Evolutionary conservation across 2,113 vertebrate species (phyloP).

Genomic region (Sterrhoptilus dennistouni): DNA sequence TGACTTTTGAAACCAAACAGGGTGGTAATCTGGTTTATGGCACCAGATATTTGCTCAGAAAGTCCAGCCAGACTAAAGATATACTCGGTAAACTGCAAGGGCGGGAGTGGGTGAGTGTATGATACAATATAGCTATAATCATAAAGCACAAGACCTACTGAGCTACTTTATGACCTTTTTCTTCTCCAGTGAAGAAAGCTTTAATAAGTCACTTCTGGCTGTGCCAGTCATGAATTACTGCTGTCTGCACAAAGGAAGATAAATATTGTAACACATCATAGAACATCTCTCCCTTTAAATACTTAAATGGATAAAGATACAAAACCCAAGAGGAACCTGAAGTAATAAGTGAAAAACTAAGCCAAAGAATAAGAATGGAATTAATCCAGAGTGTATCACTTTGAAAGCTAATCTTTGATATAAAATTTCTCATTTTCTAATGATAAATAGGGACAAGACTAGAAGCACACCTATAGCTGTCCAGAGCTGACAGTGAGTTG

Average conservation of each 20-base stretch:
- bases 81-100: not conserved
- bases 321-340: conserved; percentile 10
- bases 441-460: not conserved
- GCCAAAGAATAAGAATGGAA: not conserved
- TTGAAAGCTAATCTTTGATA: not conserved
- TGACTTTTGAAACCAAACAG: not conserved
- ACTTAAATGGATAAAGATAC: conserved; percentile 39
- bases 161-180: conserved; percentile 48
- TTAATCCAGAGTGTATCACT: not conserved
- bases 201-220: conserved; percentile 62
- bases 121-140: conserved; percentile 33
- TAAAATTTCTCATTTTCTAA: not conserved
- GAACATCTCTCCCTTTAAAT: conserved; percentile 42
- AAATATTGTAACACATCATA: conserved; percentile 47
- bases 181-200: conserved; percentile 36
- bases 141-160: conserved; percentile 48
- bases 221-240: conserved; percentile 45
- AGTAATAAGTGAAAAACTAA: conserved; percentile 1
- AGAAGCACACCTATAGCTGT: not conserved
- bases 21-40: not conserved
- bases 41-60: not conserved
- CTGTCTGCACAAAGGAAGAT: conserved; percentile 52
- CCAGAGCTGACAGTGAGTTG: not conserved
- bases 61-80: not conserved
- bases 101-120: not conserved